Evolutionary conservation across 1,140 invertebrate species (phyloP).

Genomic region (Drosophila elegans): DNA sequence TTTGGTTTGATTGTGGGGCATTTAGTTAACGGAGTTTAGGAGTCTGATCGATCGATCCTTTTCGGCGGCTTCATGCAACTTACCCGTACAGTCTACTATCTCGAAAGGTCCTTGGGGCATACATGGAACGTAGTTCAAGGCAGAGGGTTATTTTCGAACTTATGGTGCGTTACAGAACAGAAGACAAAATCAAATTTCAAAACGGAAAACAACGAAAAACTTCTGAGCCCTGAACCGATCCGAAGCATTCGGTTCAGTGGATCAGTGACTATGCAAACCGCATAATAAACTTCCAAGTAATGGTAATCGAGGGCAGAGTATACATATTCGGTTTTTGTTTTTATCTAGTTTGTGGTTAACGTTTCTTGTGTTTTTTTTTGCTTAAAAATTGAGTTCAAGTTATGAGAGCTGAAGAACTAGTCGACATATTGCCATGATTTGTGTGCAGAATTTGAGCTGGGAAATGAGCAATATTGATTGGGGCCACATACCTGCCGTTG

Average conservation of each 20-base stretch:
- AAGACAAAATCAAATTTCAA: conserved; percentile 35
- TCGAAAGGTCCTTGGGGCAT: conserved; percentile 87
- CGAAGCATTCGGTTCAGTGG: conserved; percentile 4
- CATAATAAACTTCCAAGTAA: conserved; percentile 81
- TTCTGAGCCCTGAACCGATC: conserved; percentile 16
- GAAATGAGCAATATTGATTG: neutral
- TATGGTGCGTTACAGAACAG: conserved; percentile 25
- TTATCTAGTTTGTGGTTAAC: conserved; percentile 9
- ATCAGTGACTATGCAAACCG: conserved; percentile 52
- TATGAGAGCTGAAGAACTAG: conserved; percentile 34
- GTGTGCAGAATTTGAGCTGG: conserved; percentile 49
- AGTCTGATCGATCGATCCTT: conserved; percentile 27
- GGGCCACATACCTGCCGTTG: conserved; percentile 91
- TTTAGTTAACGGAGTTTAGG: conserved; percentile 48
- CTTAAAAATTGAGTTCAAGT: conserved; percentile 4
- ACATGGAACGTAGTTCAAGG: conserved; percentile 58
- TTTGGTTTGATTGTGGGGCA: conserved; percentile 31
- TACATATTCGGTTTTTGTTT: conserved; percentile 20
- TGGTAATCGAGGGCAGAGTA: conserved; percentile 29
- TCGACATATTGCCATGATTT: conserved; percentile 70
- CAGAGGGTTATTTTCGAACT: conserved; percentile 45
- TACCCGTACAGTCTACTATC: conserved; percentile 91
- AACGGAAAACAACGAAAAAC: conserved; percentile 23
- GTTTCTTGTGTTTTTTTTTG: conserved; percentile 17
- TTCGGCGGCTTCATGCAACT: conserved; percentile 86